Conservation (phyloP, 2,888 invertebrate species). For the Sinodicranocentrus sp. region DNA sequence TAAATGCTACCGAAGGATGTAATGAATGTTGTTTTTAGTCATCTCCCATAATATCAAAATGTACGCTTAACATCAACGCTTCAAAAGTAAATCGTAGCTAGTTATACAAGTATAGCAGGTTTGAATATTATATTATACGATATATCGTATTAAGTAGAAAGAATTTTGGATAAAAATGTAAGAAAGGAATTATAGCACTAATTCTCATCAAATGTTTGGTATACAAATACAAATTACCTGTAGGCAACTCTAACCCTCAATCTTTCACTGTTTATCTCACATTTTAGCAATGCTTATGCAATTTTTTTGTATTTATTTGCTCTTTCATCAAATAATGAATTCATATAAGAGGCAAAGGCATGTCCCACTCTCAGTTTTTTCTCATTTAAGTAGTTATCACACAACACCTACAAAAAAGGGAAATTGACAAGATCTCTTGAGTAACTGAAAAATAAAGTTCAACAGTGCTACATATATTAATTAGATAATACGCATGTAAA, state of each 20-base stretch:
- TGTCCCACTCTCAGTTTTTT: not conserved
- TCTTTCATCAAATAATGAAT: not conserved
- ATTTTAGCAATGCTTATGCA: not conserved
- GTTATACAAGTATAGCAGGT: not conserved
- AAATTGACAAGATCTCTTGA: constrained; percentile 53
- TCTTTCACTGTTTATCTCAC: too few relatives aligned
- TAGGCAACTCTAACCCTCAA: too few relatives aligned
- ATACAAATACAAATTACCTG: too few relatives aligned
- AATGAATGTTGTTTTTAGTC: constrained; percentile 52
- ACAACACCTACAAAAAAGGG: not conserved
- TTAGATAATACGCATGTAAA: not conserved
- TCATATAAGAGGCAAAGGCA: too few relatives aligned
- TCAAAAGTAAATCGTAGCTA: constrained; percentile 23
- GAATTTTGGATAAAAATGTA: too few relatives aligned
- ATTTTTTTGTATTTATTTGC: not conserved
- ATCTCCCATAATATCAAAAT: constrained; percentile 54
- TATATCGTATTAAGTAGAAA: too few relatives aligned
- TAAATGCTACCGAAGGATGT: too few relatives aligned
- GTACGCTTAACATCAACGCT: constrained; percentile 68
- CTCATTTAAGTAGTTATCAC: not conserved
- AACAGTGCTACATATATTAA: constrained; percentile 15
- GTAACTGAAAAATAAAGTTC: constrained; percentile 57
- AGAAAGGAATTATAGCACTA: too few relatives aligned
- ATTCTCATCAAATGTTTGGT: too few relatives aligned
- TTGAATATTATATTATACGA: too few relatives aligned